phyloP scores from a whole-genome alignment of 2,888 invertebrate genomes.

The Thysanoteuthis rhombus region DNA sequence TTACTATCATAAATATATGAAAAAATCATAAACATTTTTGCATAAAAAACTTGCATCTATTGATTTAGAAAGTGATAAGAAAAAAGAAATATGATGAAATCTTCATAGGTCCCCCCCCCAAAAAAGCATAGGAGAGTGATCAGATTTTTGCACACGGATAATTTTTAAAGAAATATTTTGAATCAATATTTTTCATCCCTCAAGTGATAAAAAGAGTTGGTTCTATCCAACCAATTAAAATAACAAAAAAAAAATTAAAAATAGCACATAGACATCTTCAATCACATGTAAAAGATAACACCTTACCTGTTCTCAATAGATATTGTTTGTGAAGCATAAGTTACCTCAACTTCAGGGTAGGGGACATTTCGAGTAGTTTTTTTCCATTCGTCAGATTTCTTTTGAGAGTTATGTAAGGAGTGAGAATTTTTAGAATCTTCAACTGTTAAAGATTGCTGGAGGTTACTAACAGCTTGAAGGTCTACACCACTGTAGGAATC shows the following conservation, averaged over 20 bases:
- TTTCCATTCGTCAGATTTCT: conserved; percentile 27
- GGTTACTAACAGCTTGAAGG: not conserved
- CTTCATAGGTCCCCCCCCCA: not conserved
- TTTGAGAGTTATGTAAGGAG: not conserved
- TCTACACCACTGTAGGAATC: not conserved
- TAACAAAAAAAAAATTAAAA: too few species aligned
- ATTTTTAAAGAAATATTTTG: too few species aligned
- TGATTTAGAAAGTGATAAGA: not conserved
- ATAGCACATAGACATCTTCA: not conserved
- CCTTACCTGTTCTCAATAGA: conserved; percentile 27
- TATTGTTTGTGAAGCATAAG: conserved; percentile 21
- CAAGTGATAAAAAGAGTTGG: not conserved
- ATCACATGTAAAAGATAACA: not conserved
- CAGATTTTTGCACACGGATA: too few species aligned
- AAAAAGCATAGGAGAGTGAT: too few species aligned
- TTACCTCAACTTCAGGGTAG: conserved; percentile 20
- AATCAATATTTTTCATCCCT: not conserved
- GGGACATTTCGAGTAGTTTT: not conserved
- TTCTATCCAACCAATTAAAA: not conserved
- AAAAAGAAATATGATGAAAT: not conserved
- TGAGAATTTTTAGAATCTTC: not conserved
- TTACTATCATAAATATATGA: not conserved
- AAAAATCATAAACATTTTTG: not conserved
- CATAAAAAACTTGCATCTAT: not conserved
- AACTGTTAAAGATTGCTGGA: not conserved